Conservation (phyloP, 1,140 invertebrate genomes). For the Anastrepha obliqua region DNA sequence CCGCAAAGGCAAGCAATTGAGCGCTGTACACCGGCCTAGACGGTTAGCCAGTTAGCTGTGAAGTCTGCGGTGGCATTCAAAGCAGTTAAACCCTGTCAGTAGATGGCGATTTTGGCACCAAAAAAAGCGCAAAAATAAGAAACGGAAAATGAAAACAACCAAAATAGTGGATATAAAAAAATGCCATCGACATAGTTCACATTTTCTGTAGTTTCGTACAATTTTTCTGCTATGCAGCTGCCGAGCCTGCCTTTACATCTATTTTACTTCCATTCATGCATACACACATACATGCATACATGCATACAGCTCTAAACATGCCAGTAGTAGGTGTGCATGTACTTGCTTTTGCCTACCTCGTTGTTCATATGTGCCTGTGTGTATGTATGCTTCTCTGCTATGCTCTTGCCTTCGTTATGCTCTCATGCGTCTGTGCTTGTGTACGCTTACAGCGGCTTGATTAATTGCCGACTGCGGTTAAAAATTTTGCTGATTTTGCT, state of each 20-base stretch:
- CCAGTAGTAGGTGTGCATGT: not conserved
- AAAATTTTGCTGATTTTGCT: conserved; percentile 48
- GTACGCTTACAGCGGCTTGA: conserved; percentile 35
- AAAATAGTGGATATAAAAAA: not conserved
- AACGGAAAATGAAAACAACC: conserved; percentile 21
- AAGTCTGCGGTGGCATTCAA: conserved; percentile 12
- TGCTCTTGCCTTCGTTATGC: not conserved
- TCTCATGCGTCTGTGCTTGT: not conserved
- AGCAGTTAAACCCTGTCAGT: conserved; percentile 32
- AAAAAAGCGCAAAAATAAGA: not conserved
- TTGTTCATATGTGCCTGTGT: not conserved
- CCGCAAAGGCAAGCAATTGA: conserved; percentile 22
- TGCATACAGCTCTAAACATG: not conserved
- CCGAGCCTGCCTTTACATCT: not conserved
- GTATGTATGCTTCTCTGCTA: not conserved
- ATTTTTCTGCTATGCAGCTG: not conserved
- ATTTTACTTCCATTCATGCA: not conserved
- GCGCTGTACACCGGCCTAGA: conserved; percentile 6
- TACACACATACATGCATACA: not conserved
- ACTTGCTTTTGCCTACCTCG: not conserved
- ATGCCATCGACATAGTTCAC: conserved; percentile 27
- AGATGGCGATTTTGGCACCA: not conserved
- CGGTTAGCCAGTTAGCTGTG: conserved; percentile 21
- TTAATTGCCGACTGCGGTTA: conserved; percentile 49
- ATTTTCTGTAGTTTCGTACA: not conserved